A percentile compares a stretch with the other conserved stretches of the same genome.
phyloP scores from a whole-genome alignment of 2,888 invertebrate genomes.

The Andrena dorsata region DNA sequence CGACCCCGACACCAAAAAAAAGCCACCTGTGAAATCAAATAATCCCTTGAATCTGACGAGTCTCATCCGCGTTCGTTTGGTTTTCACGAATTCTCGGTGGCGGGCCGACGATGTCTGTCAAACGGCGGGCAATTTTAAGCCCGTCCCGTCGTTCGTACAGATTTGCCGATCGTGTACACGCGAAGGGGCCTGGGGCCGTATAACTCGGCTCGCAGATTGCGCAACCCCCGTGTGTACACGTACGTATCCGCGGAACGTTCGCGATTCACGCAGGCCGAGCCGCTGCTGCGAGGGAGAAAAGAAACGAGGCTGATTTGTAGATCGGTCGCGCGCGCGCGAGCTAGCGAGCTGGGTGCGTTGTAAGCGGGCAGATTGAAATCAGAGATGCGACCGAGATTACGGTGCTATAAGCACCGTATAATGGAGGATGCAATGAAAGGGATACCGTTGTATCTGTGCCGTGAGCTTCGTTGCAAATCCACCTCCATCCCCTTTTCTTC shows the following conservation, averaged over 20 bases:
- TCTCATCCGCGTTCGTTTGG: neutral
- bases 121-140: conserved; percentile 36
- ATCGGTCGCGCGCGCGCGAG: conserved; percentile 60
- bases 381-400: conserved; percentile 76
- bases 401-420: conserved; percentile 67
- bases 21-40: no score
- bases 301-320: conserved; percentile 74
- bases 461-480: conserved; percentile 59
- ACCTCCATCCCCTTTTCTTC: conserved; percentile 30
- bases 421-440: conserved; percentile 73
- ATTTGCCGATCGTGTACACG: conserved; percentile 16
- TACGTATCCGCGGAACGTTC: conserved; percentile 3
- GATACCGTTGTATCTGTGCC: conserved; percentile 68
- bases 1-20: no score
- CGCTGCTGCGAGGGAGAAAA: conserved; percentile 47
- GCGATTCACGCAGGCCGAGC: conserved; percentile 40
- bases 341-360: conserved; percentile 66
- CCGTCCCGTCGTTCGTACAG: conserved; percentile 29
- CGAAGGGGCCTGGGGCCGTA: conserved; percentile 33
- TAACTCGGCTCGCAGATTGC: conserved; percentile 36
- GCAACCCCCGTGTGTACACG: conserved; percentile 39
- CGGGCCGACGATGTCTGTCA: conserved; percentile 44
- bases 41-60: no score
- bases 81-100: conserved; percentile 15
- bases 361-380: conserved; percentile 74